Evolutionary conservation across 2,113 vertebrate species (phyloP).

Genomic region (Silurus asotus): DNA sequence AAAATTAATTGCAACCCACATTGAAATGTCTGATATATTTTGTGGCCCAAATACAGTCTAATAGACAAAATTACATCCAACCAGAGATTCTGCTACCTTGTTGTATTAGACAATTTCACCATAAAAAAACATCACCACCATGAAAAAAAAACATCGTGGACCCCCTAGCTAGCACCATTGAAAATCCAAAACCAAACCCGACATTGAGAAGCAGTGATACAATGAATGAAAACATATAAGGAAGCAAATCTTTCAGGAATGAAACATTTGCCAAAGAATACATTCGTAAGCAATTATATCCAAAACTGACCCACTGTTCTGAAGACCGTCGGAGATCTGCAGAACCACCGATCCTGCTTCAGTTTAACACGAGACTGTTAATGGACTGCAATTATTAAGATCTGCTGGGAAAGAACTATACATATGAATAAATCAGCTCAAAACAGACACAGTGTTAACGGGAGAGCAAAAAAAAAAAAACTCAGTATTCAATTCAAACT

Average conservation of each 20-base stretch:
- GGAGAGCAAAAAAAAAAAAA: not conserved
- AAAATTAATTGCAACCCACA: no score
- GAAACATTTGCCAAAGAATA: not conserved
- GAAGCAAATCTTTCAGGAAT: not conserved
- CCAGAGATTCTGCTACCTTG: not conserved
- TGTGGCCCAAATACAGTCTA: not conserved
- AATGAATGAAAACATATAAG: not conserved
- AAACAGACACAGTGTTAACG: not conserved
- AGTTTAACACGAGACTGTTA: not conserved
- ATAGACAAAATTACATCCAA: not conserved
- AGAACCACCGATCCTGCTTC: not conserved
- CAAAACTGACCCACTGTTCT: not conserved
- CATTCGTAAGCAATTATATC: not conserved
- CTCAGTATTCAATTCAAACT: slow-evolving; percentile 18
- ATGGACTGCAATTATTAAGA: not conserved
- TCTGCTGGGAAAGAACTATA: not conserved
- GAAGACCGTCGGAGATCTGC: not conserved
- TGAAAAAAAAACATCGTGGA: no score
- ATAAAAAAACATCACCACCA: no score
- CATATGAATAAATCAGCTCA: not conserved
- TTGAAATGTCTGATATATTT: no score
- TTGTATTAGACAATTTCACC: no score
- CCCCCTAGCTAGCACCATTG: no score
- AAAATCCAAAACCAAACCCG: not conserved
- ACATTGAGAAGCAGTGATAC: not conserved